Conservation (phyloP, 1,140 invertebrate species). For the Ceratoteleas bidentatus region DNA sequence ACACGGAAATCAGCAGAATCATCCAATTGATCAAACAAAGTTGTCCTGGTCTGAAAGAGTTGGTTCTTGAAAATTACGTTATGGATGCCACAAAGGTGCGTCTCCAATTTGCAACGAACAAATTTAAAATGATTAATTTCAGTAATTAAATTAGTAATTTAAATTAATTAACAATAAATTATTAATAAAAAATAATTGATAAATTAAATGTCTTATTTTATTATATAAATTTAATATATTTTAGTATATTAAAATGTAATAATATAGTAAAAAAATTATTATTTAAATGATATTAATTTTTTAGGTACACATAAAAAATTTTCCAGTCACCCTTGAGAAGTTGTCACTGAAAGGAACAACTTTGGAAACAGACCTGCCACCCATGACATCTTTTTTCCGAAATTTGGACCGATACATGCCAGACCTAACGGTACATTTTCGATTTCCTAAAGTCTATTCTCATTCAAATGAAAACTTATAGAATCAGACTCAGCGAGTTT, state of each 20-base stretch:
- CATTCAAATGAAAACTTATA: too few species aligned
- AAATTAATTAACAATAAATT: too few species aligned
- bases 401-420: constrained; percentile 51
- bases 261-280: too few species aligned
- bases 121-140: too few species aligned
- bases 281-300: neutral
- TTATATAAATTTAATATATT: too few species aligned
- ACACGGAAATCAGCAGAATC: constrained; percentile 27
- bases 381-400: constrained; percentile 35
- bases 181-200: too few species aligned
- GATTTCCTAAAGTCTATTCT: too few species aligned
- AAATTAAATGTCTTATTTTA: too few species aligned
- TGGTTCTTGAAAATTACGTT: constrained; percentile 54
- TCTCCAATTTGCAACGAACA: constrained; percentile 8
- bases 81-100: constrained; percentile 30
- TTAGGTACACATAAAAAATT: constrained; percentile 53
- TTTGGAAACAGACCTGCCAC: constrained; percentile 21
- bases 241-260: too few species aligned
- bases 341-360: constrained; percentile 58
- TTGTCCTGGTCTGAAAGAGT: constrained; percentile 43
- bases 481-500: too few species aligned
- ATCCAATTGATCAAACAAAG: constrained; percentile 25
- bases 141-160: too few species aligned
- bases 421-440: constrained; percentile 46
- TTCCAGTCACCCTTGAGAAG: constrained; percentile 53